A percentile compares a stretch with the other conserved stretches of the same genome.
Evolutionary conservation across 2,113 vertebrate genomes (phyloP).

Genomic region (Malurus alboscapulatus): DNA sequence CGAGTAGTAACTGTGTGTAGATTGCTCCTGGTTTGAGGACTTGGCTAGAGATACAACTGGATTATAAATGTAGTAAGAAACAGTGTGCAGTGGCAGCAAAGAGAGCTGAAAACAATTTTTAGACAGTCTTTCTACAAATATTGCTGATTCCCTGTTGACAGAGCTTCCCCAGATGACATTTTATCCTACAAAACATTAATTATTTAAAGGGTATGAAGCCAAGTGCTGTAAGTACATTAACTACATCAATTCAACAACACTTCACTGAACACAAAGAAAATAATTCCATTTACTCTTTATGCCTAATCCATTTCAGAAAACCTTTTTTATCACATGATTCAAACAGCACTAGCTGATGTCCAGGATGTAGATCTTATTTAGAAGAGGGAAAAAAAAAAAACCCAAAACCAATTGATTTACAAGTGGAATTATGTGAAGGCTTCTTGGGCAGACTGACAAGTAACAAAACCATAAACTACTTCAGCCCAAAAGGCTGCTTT

Average conservation of each 20-base stretch:
- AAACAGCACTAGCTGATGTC: not conserved
- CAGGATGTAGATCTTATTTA: not conserved
- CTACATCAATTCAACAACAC: not conserved
- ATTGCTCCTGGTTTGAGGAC: not conserved
- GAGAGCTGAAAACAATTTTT: not conserved
- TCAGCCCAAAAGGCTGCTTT: not conserved
- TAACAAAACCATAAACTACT: not conserved
- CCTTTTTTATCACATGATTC: not conserved
- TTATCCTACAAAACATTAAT: not conserved
- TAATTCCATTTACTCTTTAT: not conserved
- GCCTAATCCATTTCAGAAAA: not conserved
- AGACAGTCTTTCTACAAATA: not conserved
- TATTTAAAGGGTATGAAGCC: not conserved
- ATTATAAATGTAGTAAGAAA: not conserved
- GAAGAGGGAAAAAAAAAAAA: not conserved
- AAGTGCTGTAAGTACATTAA: not conserved
- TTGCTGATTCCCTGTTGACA: not conserved
- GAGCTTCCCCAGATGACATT: not conserved
- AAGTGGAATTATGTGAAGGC: not conserved
- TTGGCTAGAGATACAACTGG: not conserved
- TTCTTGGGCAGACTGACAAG: not conserved
- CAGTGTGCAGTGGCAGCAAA: not conserved
- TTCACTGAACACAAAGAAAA: not conserved
- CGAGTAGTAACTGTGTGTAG: accelerated
- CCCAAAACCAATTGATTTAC: not conserved